Evolutionary conservation across 1,140 invertebrate species (phyloP).

Genomic region (Eriocheir sinensis): DNA sequence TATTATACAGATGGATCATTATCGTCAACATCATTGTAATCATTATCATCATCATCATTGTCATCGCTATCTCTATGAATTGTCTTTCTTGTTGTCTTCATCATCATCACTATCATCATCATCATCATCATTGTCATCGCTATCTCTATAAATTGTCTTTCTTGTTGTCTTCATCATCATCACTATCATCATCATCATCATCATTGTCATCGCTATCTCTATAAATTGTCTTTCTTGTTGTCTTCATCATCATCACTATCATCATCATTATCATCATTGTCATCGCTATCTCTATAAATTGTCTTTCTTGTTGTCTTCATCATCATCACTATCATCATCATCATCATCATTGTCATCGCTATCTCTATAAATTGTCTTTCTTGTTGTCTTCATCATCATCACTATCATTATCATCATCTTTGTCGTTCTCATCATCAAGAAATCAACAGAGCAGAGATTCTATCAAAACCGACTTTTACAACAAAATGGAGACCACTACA

Average conservation of each 20-base stretch:
- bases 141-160: neutral
- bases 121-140: constrained; percentile 26
- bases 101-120: too few relatives aligned
- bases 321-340: neutral
- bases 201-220: too few relatives aligned
- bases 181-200: too few relatives aligned
- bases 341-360: neutral
- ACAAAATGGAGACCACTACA: too few relatives aligned
- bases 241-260: neutral
- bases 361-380: neutral
- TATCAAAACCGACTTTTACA: too few relatives aligned
- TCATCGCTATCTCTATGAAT: neutral
- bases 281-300: neutral
- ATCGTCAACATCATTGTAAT: neutral
- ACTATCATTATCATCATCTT: too few relatives aligned
- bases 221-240: too few relatives aligned
- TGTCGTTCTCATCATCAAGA: too few relatives aligned
- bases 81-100: too few relatives aligned
- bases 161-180: too few relatives aligned
- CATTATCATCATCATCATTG: constrained; percentile 27
- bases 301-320: neutral
- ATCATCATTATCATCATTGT: neutral
- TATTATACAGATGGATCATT: constrained; percentile 6
- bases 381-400: neutral
- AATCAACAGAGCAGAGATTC: too few relatives aligned